Evolutionary conservation across 2,113 vertebrate genomes (phyloP), one percentile per base, ranked within the genome.

Genomic region (Nicator chloris): DNA sequence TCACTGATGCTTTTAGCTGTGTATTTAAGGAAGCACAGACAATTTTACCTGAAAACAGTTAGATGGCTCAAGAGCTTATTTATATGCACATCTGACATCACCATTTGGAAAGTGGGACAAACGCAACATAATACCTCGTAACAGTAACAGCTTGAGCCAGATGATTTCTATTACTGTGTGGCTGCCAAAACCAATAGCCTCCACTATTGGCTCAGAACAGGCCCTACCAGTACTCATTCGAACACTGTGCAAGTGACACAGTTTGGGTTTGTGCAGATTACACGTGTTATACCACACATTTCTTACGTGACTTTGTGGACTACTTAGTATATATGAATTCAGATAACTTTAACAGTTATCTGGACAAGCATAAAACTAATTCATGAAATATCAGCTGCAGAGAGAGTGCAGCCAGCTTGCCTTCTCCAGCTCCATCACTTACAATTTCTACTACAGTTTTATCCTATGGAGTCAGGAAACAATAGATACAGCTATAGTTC

Each of bases 31-130:
- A 77, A 83, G 60, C 33, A 70, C 54, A 69, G 63, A 47, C 30
- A 70, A 50, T 86, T 90, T 82, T 78, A 94, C 94, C 86, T 88
- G 88, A 59, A 88, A 95, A 92, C 54, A 93, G 64, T 69, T 44
- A 57, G 47, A 64, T 40, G 64, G 82, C 79, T 88, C 19, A 37
- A 42, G 78, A 93, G 47, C 60, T 86, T 82, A 86, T 69, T 94
- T 81, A 61, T 40, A 80, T 15, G 54, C 68, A 42, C 56, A 81
- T 65, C 45, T 86, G 90, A 95, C 72, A 94, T 92, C 80, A 90
- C 12, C 64, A 39, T 20, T 54, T 51, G 51, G 64, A 81, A 96
- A 95, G 76, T 26, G 35, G 68, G 33, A 30, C 51, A 73, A 81
- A 77, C 0, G 8, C 82, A 86, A 81, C 27, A 6, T 42, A 78